phyloP scores from a whole-genome alignment of 2,113 vertebrate species.

The Psilopsiagon aurifrons region DNA sequence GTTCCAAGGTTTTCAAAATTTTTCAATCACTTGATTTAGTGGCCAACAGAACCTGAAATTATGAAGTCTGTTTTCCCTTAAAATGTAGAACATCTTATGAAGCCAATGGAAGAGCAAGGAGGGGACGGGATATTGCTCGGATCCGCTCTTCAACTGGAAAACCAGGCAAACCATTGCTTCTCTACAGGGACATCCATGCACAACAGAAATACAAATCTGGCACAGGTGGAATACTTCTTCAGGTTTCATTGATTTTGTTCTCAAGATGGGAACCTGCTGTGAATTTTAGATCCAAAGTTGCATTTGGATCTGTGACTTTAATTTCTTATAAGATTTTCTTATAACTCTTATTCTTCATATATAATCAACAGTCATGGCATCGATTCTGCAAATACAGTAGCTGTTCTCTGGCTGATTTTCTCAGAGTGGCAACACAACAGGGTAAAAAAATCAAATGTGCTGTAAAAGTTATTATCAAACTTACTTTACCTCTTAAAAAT shows the following conservation, averaged over 20 bases:
- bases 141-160: not conserved
- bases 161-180: not conserved
- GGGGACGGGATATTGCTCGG: not conserved
- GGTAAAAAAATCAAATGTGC: not conserved
- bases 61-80: not conserved
- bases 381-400: not conserved
- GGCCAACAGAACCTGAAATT: not conserved
- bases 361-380: not conserved
- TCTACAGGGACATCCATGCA: not conserved
- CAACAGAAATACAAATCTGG: not conserved
- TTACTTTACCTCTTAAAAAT: slow-evolving; percentile 49
- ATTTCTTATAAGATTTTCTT: not conserved
- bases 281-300: not conserved
- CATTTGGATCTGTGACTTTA: not conserved
- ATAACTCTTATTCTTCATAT: not conserved
- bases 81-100: not conserved
- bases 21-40: not conserved
- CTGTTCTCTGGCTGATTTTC: not conserved
- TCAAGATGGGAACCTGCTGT: not conserved
- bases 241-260: not conserved
- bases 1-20: slow-evolving; percentile 6
- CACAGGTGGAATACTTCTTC: not conserved
- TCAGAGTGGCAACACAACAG: not conserved
- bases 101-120: not conserved
- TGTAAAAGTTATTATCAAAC: not conserved